Evolutionary conservation across 2,888 invertebrate species (phyloP).

Genomic region (Caenorhabditis sp.): DNA sequence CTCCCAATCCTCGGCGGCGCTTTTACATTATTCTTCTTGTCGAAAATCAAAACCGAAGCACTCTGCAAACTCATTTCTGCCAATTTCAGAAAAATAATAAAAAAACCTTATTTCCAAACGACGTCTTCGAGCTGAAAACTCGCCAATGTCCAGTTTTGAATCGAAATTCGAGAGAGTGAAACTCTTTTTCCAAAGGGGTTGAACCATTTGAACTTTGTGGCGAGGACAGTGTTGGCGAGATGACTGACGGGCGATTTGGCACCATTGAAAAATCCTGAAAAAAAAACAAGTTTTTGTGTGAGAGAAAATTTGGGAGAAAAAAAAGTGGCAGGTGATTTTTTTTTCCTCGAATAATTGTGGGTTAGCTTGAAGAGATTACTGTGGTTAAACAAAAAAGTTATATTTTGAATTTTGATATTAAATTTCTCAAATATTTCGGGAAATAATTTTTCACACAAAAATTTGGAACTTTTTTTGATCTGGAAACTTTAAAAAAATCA

Average conservation of each 20-base stretch:
- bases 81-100: background rate
- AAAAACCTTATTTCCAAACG: constrained; percentile 55
- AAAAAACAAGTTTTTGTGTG: background rate
- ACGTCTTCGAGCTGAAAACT: constrained; percentile 54
- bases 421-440: no score
- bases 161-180: constrained; percentile 38
- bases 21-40: constrained; percentile 64
- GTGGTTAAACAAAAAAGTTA: background rate
- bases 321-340: constrained; percentile 6
- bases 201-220: constrained; percentile 26
- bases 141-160: constrained; percentile 55
- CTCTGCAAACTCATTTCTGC: constrained; percentile 45
- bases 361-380: background rate
- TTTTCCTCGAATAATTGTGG: no score
- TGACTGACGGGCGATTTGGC: constrained; percentile 44
- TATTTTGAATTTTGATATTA: constrained; percentile 4
- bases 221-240: constrained; percentile 44
- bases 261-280: constrained; percentile 56
- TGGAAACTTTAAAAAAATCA: no score
- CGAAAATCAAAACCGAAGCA: constrained; percentile 64
- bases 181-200: constrained; percentile 47
- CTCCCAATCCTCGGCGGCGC: constrained; percentile 67
- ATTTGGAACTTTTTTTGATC: no score
- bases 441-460: no score
- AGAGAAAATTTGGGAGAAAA: background rate